phyloP scores from a whole-genome alignment of 2,113 vertebrate species.

The Mungos mungo region DNA sequence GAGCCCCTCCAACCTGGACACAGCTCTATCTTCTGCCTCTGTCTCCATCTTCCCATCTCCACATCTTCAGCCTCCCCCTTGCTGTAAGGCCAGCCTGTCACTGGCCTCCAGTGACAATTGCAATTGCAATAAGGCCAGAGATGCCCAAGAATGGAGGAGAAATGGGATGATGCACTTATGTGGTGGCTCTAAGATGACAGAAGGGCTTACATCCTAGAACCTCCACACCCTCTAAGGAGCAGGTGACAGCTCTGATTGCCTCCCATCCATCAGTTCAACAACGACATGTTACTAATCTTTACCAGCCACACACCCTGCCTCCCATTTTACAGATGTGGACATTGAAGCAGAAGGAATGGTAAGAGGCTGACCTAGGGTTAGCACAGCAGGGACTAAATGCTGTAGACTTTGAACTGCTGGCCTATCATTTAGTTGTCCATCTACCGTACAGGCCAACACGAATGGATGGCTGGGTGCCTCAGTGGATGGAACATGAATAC shows the following conservation, averaged over 20 bases:
- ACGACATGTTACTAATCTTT: slow-evolving; percentile 28
- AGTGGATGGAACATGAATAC: background rate
- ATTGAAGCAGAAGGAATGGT: background rate
- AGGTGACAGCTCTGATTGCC: background rate
- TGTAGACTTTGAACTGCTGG: slow-evolving; percentile 11
- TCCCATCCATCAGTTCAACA: slow-evolving; percentile 35
- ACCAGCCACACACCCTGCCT: slow-evolving; percentile 23
- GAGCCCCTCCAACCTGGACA: background rate
- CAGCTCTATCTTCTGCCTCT: background rate
- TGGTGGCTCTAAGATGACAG: background rate
- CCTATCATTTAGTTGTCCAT: background rate
- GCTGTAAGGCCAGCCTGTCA: background rate
- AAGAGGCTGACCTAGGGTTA: slow-evolving; percentile 4
- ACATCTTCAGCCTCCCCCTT: background rate
- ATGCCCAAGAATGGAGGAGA: background rate
- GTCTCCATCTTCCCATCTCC: background rate
- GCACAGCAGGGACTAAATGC: slow-evolving; percentile 27
- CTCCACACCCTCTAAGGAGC: background rate
- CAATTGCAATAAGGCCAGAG: background rate
- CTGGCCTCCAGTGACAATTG: background rate
- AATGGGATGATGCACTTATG: background rate
- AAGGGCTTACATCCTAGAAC: background rate
- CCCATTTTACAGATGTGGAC: background rate
- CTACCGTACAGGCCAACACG: rapidly evolving
- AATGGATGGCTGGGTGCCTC: background rate